Conservation (phyloP, 2,888 invertebrate genomes). For the Oligia latruncula region DNA sequence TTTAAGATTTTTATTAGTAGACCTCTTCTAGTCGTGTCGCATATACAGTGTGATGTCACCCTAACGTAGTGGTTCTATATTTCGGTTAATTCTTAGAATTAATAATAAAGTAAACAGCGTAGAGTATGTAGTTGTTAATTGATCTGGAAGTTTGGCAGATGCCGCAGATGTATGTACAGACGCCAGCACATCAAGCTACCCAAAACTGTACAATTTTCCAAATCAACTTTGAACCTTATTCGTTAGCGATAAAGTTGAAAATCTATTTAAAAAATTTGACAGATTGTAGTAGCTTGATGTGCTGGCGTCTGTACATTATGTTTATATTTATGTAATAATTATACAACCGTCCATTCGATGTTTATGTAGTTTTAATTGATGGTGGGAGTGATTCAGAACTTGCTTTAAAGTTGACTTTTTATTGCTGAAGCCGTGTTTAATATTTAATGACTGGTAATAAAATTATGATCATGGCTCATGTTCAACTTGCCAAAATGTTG, state of each 20-base stretch:
- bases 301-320: background rate
- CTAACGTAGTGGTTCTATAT: constrained; percentile 13
- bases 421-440: constrained; percentile 31
- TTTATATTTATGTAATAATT: constrained; percentile 37
- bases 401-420: constrained; percentile 28
- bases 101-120: constrained; percentile 31
- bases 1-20: background rate
- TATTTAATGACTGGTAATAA: constrained; percentile 31
- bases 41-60: constrained; percentile 23
- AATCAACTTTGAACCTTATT: too few relatives aligned
- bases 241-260: too few relatives aligned
- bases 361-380: constrained; percentile 52
- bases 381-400: constrained; percentile 39
- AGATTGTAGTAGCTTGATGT: too few relatives aligned
- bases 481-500: constrained; percentile 6
- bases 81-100: constrained; percentile 14
- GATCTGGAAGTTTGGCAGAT: constrained; percentile 37
- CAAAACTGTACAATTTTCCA: too few relatives aligned
- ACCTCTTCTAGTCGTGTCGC: background rate
- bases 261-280: too few relatives aligned
- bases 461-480: constrained; percentile 8
- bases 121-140: constrained; percentile 38
- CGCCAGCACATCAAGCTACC: too few relatives aligned
- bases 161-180: background rate
- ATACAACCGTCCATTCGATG: constrained; percentile 16